Evolutionary conservation across 2,113 vertebrate genomes (phyloP), one percentile per base, ranked within the genome.

Genomic region (Corythaeola cristata): DNA sequence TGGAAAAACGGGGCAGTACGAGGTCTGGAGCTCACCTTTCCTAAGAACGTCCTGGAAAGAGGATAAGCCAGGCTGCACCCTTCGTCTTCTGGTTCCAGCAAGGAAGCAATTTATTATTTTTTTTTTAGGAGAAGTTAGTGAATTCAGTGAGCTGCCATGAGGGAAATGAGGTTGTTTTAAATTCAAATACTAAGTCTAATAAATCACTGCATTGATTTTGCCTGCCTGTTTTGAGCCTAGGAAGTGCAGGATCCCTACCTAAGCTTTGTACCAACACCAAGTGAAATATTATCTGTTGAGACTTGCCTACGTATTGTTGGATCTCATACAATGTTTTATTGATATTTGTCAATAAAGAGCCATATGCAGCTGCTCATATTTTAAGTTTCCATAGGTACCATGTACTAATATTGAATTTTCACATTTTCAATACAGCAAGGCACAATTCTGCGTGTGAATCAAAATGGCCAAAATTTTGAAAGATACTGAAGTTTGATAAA

Each of bases 1-100:
- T 28, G 24, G 49, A 35, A 56, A 92, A 58, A 11, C 2, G 17
- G 0, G 0, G 9, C 7, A 32, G 5, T 5, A 20, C 0, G 1
- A 1, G 7, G 2, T 3, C n/a, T 21, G 5, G 47, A 56, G 27
- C 41, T 88, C 53, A 27, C 35, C n/a, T 49, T 69, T 21, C 45
- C n/a, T n/a, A n/a, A n/a, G 30, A 66, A 45, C 22, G 6, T 0
- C 0, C 11, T 5, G 37, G 67, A 53, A 19, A 53, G 15, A 81
- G 47, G 53, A 68, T 15, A 39, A 77, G 49, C 14, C 50, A 63
- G 33, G n/a, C 55, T 49, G 63, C 49, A 67, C 20, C 66, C 55
- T 69, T 32, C 2, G 3, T 41, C 7, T 49, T 44, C 93, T 49
- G 22, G 7, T 19, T 81, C 37, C 89, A 81, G 47, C 55, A 74